A percentile compares a stretch with the other conserved stretches of the same genome.
phyloP scores from a whole-genome alignment of 2,797 vertebrate species.

The Arrhamphus sclerolepis region DNA sequence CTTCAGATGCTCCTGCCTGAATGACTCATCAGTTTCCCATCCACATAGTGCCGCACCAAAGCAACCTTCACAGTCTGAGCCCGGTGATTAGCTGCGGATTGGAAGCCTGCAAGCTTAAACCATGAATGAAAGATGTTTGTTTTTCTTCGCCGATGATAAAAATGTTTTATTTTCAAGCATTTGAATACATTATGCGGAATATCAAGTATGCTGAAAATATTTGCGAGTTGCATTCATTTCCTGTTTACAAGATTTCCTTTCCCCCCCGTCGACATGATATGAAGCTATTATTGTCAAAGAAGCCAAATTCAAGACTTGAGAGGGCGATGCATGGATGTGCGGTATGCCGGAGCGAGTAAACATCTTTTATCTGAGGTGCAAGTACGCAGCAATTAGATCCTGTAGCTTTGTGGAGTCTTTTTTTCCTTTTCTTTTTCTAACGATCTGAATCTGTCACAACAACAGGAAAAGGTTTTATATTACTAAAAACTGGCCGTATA shows the following conservation, averaged over 20 bases:
- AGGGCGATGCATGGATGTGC: constrained; percentile 13
- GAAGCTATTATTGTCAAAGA: constrained; percentile 44
- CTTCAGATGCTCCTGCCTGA: constrained; percentile 34
- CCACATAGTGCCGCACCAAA: constrained; percentile 25
- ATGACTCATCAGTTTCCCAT: constrained; percentile 59
- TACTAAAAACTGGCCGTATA: constrained; percentile 18
- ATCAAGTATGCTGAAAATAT: constrained; percentile 49
- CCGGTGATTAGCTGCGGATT: constrained; percentile 49
- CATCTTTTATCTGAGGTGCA: constrained; percentile 53
- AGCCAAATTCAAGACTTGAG: constrained; percentile 32
- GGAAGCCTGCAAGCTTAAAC: constrained; percentile 39
- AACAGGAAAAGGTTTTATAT: constrained; percentile 13
- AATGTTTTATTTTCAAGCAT: constrained; percentile 44
- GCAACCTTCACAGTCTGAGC: constrained; percentile 42
- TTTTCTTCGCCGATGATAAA: constrained; percentile 37
- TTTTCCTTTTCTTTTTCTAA: constrained; percentile 14
- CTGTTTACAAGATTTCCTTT: constrained; percentile 49
- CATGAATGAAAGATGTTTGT: constrained; percentile 53
- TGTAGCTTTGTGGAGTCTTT: constrained; percentile 28
- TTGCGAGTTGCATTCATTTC: constrained; percentile 47
- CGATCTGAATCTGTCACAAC: constrained; percentile 60
- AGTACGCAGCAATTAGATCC: constrained; percentile 53
- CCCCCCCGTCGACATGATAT: constrained; percentile 24
- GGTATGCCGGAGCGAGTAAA: constrained; percentile 42
- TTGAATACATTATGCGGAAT: constrained; percentile 46